Percentiles rank a stretch among this genome's conserved stretches.
Evolutionary conservation across 2,888 invertebrate species (phyloP).

Genomic region (Drosophila paramelanica): DNA sequence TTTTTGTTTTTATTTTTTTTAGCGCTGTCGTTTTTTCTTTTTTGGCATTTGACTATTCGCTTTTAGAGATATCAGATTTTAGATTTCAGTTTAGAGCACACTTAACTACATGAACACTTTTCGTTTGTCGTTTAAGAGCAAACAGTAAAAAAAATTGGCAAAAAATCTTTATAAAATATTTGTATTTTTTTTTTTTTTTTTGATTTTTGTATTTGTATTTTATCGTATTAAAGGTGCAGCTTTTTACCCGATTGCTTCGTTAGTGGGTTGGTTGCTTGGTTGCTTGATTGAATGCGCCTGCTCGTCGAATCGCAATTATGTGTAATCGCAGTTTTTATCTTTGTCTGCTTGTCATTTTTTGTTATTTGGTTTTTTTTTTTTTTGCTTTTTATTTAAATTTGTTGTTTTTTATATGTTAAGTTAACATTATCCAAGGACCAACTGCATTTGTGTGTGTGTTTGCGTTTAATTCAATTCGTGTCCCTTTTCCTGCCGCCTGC

Average conservation of each 20-base stretch:
- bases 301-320: conserved; percentile 57
- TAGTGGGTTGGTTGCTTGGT: conserved; percentile 26
- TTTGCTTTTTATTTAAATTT: neutral
- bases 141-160: conserved; percentile 67
- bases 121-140: conserved; percentile 53
- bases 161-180: conserved; percentile 65
- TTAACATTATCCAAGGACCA: conserved; percentile 35
- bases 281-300: conserved; percentile 60
- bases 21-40: conserved; percentile 16
- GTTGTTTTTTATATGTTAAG: conserved; percentile 6
- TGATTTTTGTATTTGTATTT: conserved; percentile 1
- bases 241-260: conserved; percentile 46
- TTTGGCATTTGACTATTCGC: conserved; percentile 22
- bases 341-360: conserved; percentile 37
- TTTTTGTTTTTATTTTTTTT: neutral
- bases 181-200: neutral
- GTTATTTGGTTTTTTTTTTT: conserved; percentile 11
- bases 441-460: conserved; percentile 28
- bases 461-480: conserved; percentile 38
- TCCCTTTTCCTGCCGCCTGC: conserved; percentile 16
- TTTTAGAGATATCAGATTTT: conserved; percentile 4
- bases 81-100: conserved; percentile 45
- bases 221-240: conserved; percentile 48
- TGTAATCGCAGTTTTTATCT: conserved; percentile 51
- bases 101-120: conserved; percentile 70